Base-by-base conservation (phyloP, 2,888 invertebrate genomes). In the Diabrotica balteata region DNA sequence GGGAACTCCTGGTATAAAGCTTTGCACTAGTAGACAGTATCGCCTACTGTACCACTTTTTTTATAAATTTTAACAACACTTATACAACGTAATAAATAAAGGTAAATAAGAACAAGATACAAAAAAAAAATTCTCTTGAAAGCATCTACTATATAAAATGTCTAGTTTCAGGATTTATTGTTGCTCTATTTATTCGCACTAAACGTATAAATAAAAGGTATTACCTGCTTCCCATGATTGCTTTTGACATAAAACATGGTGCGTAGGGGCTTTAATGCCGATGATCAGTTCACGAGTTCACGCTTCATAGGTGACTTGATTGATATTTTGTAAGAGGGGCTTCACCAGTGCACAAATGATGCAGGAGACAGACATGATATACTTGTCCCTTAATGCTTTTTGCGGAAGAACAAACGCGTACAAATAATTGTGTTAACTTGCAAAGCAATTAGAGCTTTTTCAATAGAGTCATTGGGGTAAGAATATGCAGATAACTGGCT, bases 301-400 rank as follows among this genome's bases (percentile, higher is more conserved):
- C 57, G 63, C 63, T 63, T 49, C 55, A 63, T 44, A 57, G 55
- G 47, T 63, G 51, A 50, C 44, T 63, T 63, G 44, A 63, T 63
- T 22, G 51, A 55, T 49, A 63, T 63, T 63, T 63, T 45, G 44
- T 47, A 57, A 63, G 47, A 57, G 49, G 50, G 11, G 49, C 45
- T 63, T 44, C 63, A 57, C 57, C 55, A 42, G 55, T 57, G 57
- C 55, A 63, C 63, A 63, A 57, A 32, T 17, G 55, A 45, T 57
- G 22, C 45, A 45, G 45, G n/a, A 11, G 17, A 57, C 45, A 11
- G 9, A 57, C n/a, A 45, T 17, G 9, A 57, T 46, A 45, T 45
- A 44, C 45, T 57, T 57, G 55, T 45, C 45, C 44, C 11, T 45
- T 45, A 45, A 57, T 45, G 17, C 17, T 57, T 17, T 57, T 45